A percentile compares a stretch with the other conserved stretches of the same genome.
These are phyloP conservation scores for Leucophenga montana DNA, from an alignment of 2,888 invertebrate species.

Conservation along the genomic window DNA sequence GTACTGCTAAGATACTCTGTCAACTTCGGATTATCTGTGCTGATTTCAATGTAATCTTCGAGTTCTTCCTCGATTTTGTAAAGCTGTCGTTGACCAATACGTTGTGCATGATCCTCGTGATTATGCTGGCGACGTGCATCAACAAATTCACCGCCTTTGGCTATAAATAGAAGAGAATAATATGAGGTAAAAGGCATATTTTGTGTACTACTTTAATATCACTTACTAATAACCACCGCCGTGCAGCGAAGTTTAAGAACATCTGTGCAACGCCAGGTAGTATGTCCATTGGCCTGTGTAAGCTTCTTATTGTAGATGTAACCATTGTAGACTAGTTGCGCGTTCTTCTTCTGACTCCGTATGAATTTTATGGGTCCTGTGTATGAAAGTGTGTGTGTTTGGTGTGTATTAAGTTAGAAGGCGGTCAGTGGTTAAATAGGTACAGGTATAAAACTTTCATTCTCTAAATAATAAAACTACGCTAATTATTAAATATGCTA, in stretches of 20 bases:
- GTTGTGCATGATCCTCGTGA: conserved; percentile 65
- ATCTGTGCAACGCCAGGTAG: conserved; percentile 73
- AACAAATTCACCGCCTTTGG: conserved; percentile 68
- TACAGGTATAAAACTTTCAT: too few relatives aligned
- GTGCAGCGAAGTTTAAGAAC: conserved; percentile 72
- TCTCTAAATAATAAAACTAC: too few relatives aligned
- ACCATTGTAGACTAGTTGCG: conserved; percentile 72
- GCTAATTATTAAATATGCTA: background rate
- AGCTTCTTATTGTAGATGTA: conserved; percentile 73
- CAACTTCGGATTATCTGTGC: conserved; percentile 67
- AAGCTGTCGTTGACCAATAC: conserved; percentile 70
- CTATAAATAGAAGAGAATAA: conserved; percentile 33
- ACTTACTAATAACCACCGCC: conserved; percentile 68
- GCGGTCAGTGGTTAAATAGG: background rate
- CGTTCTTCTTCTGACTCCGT: conserved; percentile 74
- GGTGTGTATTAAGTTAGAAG: background rate
- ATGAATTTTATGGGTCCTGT: conserved; percentile 70
- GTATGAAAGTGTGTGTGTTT: too few relatives aligned
- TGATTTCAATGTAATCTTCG: conserved; percentile 71
- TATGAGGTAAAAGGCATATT: too few relatives aligned
- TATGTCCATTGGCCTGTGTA: conserved; percentile 73
- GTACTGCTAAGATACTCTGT: conserved; percentile 65
- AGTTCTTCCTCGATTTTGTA: conserved; percentile 71
- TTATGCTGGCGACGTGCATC: conserved; percentile 69
- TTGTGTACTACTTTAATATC: too few relatives aligned